Conservation (phyloP, 2,797 vertebrate species). For the Carduelis carduelis region DNA sequence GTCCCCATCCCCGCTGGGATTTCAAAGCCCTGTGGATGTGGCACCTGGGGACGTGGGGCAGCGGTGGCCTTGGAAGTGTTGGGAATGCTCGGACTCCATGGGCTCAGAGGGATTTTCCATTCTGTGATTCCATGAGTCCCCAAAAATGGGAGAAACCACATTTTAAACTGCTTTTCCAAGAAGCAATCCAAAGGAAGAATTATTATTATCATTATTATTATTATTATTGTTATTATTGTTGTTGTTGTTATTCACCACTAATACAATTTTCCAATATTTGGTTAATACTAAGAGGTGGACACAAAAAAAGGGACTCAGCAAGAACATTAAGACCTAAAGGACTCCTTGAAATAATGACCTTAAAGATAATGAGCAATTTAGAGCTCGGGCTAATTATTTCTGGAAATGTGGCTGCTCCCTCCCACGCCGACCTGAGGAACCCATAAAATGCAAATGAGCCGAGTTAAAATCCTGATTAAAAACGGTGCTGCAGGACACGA, state of each 20-base stretch:
- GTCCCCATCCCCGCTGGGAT: too few species aligned
- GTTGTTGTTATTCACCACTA: too few species aligned
- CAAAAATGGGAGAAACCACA: rapidly evolving
- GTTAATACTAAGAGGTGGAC: background rate
- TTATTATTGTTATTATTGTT: too few species aligned
- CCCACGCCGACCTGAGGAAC: background rate
- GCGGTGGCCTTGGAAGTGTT: background rate
- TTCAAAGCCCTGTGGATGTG: too few species aligned
- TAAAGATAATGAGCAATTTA: background rate
- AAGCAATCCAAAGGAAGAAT: background rate
- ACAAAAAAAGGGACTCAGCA: background rate
- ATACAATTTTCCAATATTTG: background rate
- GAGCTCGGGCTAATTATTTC: background rate
- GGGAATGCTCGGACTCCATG: background rate
- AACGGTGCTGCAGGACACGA: background rate
- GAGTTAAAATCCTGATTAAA: background rate
- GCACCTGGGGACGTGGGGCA: background rate
- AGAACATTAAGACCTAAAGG: background rate
- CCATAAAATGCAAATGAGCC: background rate
- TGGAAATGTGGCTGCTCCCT: background rate
- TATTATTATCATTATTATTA: background rate
- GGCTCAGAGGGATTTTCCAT: background rate
- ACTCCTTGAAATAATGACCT: background rate
- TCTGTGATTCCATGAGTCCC: background rate
- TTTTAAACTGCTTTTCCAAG: background rate